Evolutionary conservation across 2,797 vertebrate genomes (phyloP), one percentile per base, ranked within the genome.

Genomic region (Ctenopoma multispine): DNA sequence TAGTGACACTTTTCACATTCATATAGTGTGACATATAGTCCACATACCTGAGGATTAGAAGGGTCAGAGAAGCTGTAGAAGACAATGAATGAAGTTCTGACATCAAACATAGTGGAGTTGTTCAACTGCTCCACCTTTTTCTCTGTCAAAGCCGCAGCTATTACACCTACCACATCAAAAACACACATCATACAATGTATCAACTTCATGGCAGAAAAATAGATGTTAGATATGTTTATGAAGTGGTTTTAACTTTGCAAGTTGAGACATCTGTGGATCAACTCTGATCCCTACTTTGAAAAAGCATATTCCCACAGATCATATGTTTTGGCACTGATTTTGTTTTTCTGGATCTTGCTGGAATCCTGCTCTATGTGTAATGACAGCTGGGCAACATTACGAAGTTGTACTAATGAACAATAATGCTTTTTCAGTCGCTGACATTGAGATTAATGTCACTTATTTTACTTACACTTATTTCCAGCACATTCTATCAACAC

Each of bases 51-150:
- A 54, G 97, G 95, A 49, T 93, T 90, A 21, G 91, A 85, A 31
- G 95, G 95, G 63, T 98, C 93, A 1, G 90, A 94, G 84, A 97
- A 93, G 77, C 93, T 96, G 93, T 95, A 98, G 87, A 99, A 88
- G 78, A 97, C 86, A 85, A 99, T 94, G 83, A 94, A 73, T 13
- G 97, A 89, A 4, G 93, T 90, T 21, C 86, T 91, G 50, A 92
- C 72, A 41, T 89, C 59, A 44, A 92, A 78, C 81, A 87, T 92
- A 27, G 87, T 81, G 23, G 91, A 88, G 47, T 82, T 41, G 0
- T 94, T 86, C 41, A 90, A 79, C 77, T 87, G 87, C 0, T 95
- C 89, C 77, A 95, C 92, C 21, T 92, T 84, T 38, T 68, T 84
- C 27, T 93, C 67, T 4, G 81, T 91, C 86, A 95, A 68, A 14